phyloP scores from a whole-genome alignment of 2,113 vertebrate genomes.

The Urocolius indicus region DNA sequence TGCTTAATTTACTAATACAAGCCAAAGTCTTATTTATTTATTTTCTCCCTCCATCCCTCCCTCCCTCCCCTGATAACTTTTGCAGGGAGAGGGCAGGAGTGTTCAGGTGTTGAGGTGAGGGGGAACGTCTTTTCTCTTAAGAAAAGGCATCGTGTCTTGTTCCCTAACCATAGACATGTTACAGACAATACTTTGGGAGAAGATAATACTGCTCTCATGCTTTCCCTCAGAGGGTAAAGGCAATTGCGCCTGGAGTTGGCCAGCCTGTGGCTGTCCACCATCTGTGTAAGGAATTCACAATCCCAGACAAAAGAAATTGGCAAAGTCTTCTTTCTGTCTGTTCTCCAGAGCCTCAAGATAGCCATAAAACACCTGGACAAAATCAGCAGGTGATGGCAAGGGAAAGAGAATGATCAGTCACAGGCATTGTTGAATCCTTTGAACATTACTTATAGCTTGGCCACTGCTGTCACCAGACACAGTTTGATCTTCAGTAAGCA shows the following conservation, averaged over 20 bases:
- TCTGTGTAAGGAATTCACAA: constrained; percentile 87
- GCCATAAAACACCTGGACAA: constrained; percentile 91
- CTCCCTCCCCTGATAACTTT: not conserved
- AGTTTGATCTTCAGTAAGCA: constrained; percentile 90
- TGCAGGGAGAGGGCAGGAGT: not conserved
- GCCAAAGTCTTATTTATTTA: constrained; percentile 3
- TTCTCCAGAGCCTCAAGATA: constrained; percentile 86
- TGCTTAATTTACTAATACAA: constrained; percentile 41
- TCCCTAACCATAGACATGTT: constrained; percentile 56
- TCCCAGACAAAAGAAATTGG: constrained; percentile 89
- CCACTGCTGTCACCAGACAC: constrained; percentile 89
- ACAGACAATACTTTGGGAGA: constrained; percentile 41
- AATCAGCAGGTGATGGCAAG: constrained; percentile 91
- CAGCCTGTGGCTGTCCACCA: constrained; percentile 83
- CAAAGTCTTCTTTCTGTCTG: constrained; percentile 84
- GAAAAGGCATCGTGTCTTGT: constrained; percentile 20
- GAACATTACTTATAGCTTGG: constrained; percentile 90
- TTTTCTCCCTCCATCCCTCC: not conserved
- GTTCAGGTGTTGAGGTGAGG: no score
- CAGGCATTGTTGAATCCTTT: constrained; percentile 84
- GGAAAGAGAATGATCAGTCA: constrained; percentile 85
- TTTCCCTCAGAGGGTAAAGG: constrained; percentile 68
- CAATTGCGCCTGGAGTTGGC: constrained; percentile 74
- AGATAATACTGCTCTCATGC: constrained; percentile 51
- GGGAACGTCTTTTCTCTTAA: not conserved